Evolutionary conservation across 2,113 vertebrate genomes (phyloP).

Genomic region (Hippocampus mohnikei): DNA sequence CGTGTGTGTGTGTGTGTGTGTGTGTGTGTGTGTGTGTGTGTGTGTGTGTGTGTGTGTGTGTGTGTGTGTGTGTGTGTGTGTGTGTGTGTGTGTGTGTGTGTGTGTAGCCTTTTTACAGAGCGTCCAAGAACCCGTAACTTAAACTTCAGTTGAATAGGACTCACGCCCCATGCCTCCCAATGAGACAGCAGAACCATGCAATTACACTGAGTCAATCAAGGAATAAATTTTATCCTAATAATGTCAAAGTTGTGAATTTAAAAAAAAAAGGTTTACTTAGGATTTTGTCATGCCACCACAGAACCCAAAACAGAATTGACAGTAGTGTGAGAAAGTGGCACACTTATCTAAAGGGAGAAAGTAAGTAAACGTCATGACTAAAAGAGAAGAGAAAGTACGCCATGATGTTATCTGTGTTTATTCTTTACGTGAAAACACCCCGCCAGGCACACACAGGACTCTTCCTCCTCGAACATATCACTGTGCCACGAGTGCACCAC

Average conservation of each 20-base stretch:
- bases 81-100: conserved; percentile 27
- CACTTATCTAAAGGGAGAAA: neutral
- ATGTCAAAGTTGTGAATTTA: neutral
- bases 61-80: conserved; percentile 31
- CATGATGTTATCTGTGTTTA: too few species aligned
- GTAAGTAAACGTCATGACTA: neutral
- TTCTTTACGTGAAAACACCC: too few species aligned
- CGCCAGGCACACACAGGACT: too few species aligned
- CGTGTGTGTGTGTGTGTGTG: conserved; percentile 32
- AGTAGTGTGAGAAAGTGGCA: neutral
- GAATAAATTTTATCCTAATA: neutral
- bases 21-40: too few species aligned
- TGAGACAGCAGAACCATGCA: neutral
- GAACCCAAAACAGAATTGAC: neutral
- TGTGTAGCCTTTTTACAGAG: neutral
- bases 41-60: conserved; percentile 28
- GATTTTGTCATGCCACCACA: neutral
- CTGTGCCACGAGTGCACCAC: neutral
- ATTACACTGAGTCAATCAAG: neutral
- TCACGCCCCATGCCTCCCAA: neutral
- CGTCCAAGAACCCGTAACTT: neutral
- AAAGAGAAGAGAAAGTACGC: too few species aligned
- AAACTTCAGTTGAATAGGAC: neutral
- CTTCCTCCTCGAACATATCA: too few species aligned
- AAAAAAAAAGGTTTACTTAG: too few species aligned